Percentiles rank a stretch among this genome's conserved stretches.
These are phyloP conservation scores for Cettia cetti DNA, from an alignment of 2,113 vertebrate species.

Conservation along the genomic window DNA sequence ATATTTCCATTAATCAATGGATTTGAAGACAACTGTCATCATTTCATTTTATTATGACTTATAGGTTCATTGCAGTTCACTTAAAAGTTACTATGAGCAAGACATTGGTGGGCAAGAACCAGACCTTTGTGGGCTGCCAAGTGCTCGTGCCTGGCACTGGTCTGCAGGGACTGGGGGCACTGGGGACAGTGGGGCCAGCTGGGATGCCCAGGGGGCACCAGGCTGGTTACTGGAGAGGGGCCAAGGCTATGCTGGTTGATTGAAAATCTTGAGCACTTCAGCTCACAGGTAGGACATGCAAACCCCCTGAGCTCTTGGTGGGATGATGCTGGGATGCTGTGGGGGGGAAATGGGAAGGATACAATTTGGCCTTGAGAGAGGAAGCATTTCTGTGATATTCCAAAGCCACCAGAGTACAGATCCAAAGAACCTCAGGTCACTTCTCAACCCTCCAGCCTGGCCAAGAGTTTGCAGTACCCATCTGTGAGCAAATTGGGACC, in stretches of 20 bases:
- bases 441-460: not conserved
- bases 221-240: not conserved
- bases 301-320: rapidly evolving
- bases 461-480: not conserved
- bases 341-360: not conserved
- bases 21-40: conserved; percentile 72
- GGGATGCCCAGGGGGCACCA: not conserved
- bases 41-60: conserved; percentile 74
- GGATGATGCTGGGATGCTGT: not conserved
- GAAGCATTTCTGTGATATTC: not conserved
- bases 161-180: not conserved
- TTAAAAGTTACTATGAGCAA: conserved; percentile 22
- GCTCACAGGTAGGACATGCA: not conserved
- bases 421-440: not conserved
- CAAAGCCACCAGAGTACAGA: not conserved
- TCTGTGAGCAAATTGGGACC: rapidly evolving
- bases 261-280: not conserved
- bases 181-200: not conserved
- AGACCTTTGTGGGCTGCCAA: not conserved
- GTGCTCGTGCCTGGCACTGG: rapidly evolving
- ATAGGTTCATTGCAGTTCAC: conserved; percentile 66
- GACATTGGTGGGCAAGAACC: not conserved
- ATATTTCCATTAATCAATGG: conserved; percentile 78
- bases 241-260: too few relatives aligned
- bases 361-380: not conserved